Conservation (phyloP, 1,140 invertebrate genomes). For the Yoshiicerus persimilis region DNA sequence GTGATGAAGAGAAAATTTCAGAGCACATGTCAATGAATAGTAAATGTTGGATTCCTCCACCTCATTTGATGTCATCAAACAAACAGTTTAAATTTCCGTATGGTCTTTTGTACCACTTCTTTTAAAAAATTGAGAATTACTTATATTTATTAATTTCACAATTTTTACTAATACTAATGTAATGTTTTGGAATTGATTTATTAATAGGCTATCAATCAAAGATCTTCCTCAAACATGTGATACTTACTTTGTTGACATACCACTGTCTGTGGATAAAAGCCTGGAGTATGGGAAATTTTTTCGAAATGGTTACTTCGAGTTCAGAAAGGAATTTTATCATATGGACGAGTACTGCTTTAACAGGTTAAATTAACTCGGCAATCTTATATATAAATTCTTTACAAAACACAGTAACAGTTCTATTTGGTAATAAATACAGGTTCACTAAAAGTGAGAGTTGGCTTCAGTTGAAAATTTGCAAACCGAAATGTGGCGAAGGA, state of each 20-base stretch:
- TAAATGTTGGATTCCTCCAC: neutral
- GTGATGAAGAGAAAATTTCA: neutral
- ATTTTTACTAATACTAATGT: too few relatives aligned
- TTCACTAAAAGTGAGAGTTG: neutral
- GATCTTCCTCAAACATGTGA: neutral
- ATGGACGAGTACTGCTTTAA: neutral
- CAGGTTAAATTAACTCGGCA: neutral
- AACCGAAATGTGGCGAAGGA: neutral
- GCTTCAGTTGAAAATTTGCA: neutral
- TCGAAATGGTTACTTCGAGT: neutral
- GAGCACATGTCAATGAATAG: neutral
- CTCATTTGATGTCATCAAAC: neutral
- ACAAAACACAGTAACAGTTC: too few relatives aligned
- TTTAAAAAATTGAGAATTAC: too few relatives aligned
- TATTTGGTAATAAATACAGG: too few relatives aligned
- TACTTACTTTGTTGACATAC: neutral
- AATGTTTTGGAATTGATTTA: neutral
- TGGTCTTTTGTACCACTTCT: too few relatives aligned
- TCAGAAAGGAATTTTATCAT: neutral
- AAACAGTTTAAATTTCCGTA: neutral
- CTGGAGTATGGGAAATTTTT: neutral
- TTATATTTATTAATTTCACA: too few relatives aligned
- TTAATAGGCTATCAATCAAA: neutral
- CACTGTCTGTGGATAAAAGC: neutral
- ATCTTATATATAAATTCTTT: too few relatives aligned